Conservation (phyloP, 2,888 invertebrate genomes). For the Pemphredon lugubris region DNA sequence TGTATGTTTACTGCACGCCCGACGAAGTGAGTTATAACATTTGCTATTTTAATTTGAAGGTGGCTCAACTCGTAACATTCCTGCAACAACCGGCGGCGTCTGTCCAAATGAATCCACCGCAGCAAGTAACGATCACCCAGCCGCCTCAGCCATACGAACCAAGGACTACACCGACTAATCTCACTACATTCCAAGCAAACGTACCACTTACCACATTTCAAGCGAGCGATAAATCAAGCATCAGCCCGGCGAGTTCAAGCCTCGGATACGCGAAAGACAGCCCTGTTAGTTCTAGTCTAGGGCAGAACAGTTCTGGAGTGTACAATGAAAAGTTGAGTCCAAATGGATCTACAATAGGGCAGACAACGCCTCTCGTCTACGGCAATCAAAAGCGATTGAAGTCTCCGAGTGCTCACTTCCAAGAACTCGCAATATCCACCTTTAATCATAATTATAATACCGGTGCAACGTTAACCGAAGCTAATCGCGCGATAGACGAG, state of each 20-base stretch:
- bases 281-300: conserved; percentile 73
- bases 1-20: no score
- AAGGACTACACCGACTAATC: conserved; percentile 74
- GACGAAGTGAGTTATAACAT: no score
- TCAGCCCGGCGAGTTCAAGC: conserved; percentile 77
- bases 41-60: conserved; percentile 78
- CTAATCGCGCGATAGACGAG: conserved; percentile 57
- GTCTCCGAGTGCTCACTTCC: conserved; percentile 68
- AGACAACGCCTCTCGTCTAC: conserved; percentile 75
- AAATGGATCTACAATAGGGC: conserved; percentile 75
- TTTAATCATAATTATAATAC: conserved; percentile 78
- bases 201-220: conserved; percentile 76
- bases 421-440: conserved; percentile 78
- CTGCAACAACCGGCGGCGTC: conserved; percentile 84
- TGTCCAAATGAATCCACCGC: conserved; percentile 80
- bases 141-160: conserved; percentile 68
- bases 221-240: conserved; percentile 78
- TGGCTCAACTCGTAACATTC: conserved; percentile 90
- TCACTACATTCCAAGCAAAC: conserved; percentile 78
- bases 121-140: conserved; percentile 78
- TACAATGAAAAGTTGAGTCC: conserved; percentile 77
- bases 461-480: conserved; percentile 43
- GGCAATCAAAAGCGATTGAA: conserved; percentile 68
- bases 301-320: conserved; percentile 71
- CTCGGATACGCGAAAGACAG: conserved; percentile 76